These are phyloP conservation scores for Drosophila serrata DNA, from an alignment of 1,140 invertebrate species.

Conservation along the genomic window DNA sequence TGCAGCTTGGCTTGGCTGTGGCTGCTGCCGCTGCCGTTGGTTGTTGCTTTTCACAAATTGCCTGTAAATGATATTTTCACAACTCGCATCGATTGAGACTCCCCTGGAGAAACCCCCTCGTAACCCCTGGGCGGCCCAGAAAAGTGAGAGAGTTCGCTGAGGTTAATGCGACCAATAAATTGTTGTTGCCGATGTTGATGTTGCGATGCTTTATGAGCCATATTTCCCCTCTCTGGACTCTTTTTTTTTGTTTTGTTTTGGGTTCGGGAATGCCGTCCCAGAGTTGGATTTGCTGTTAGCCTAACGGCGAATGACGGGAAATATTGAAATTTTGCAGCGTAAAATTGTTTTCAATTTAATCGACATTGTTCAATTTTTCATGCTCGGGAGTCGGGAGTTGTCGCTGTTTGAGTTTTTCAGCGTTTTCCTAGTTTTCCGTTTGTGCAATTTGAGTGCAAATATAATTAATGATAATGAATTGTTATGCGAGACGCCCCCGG, in stretches of 20 bases:
- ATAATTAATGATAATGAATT: slow-evolving; percentile 84
- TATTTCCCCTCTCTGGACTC: slow-evolving; percentile 45
- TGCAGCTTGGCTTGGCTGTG: slow-evolving; percentile 46
- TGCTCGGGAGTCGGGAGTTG: slow-evolving; percentile 33
- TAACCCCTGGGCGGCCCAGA: slow-evolving; percentile 9
- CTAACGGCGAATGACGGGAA: slow-evolving; percentile 70
- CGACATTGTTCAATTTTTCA: slow-evolving; percentile 75
- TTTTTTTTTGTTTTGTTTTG: slow-evolving; percentile 9
- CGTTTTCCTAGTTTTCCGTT: slow-evolving; percentile 17
- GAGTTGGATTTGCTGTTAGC: slow-evolving; percentile 15
- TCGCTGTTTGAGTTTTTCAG: slow-evolving; percentile 1
- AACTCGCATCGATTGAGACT: slow-evolving; percentile 74
- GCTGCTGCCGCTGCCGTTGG: slow-evolving; percentile 27
- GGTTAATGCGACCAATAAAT: slow-evolving; percentile 81
- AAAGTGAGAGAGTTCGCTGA: slow-evolving; percentile 77
- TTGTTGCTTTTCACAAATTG: slow-evolving; percentile 70
- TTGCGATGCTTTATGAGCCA: slow-evolving; percentile 72
- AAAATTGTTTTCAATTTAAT: slow-evolving; percentile 81
- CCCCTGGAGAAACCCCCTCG: slow-evolving; percentile 9
- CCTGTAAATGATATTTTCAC: slow-evolving; percentile 82
- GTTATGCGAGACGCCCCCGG: slow-evolving; percentile 71
- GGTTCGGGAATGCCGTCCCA: slow-evolving; percentile 21
- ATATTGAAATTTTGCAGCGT: slow-evolving; percentile 71
- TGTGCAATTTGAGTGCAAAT: slow-evolving; percentile 65
- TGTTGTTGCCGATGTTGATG: slow-evolving; percentile 70